These are phyloP conservation scores for Dynastes grantii DNA, from an alignment of 2,888 invertebrate species.

Conservation along the genomic window DNA sequence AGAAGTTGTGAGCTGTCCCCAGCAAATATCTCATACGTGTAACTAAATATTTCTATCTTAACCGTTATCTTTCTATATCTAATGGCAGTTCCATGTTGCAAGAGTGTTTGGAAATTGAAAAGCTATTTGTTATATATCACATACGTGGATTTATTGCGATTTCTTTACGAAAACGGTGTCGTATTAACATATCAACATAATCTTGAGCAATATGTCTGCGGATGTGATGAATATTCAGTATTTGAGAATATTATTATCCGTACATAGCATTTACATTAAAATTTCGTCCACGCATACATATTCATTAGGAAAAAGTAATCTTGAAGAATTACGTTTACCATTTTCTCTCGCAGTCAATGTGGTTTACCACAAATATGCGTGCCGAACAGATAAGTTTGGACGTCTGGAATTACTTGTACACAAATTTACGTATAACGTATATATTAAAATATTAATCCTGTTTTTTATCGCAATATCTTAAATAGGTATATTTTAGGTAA, in stretches of 20 bases:
- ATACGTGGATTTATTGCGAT: too few species aligned
- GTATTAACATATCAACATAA: neutral
- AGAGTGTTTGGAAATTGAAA: too few species aligned
- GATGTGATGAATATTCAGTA: neutral
- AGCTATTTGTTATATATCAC: too few species aligned
- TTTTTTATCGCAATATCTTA: conserved; percentile 39
- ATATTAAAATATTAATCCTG: conserved; percentile 33
- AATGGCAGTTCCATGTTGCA: too few species aligned
- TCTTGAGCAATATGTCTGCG: neutral
- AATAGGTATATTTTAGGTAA: conserved; percentile 35
- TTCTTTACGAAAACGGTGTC: too few species aligned
- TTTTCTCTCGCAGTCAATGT: neutral
- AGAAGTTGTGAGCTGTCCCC: too few species aligned
- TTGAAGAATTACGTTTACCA: conserved; percentile 6
- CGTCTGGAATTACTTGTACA: neutral
- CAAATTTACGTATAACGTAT: neutral
- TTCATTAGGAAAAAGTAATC: conserved; percentile 22
- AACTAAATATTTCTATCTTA: too few species aligned
- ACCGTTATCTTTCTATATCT: too few species aligned
- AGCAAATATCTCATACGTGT: too few species aligned
- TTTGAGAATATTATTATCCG: neutral
- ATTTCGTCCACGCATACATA: conserved; percentile 2
- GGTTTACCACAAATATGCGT: neutral
- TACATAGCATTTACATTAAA: conserved; percentile 7
- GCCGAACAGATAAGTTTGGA: neutral